A percentile compares a stretch with the other conserved stretches of the same genome.
These are phyloP conservation scores for Chironomus tentans DNA, from an alignment of 2,888 invertebrate species.

Conservation along the genomic window DNA sequence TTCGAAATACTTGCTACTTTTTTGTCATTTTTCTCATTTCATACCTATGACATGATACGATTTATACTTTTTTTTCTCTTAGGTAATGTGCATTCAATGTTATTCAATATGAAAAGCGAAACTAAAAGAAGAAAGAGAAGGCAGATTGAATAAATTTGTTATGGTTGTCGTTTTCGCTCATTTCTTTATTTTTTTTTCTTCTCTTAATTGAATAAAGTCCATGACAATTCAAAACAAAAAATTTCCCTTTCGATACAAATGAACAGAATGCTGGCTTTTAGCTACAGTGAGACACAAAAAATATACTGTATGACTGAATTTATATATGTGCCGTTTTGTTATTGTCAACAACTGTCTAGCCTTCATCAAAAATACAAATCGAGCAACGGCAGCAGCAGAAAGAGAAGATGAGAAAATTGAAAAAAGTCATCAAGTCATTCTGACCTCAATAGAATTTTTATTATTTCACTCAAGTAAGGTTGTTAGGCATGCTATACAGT, in stretches of 20 bases:
- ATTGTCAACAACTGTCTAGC: slow-evolving; percentile 25
- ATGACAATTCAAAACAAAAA: slow-evolving; percentile 16
- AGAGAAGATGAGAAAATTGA: not conserved
- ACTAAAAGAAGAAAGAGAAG: not conserved
- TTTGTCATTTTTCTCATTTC: not conserved
- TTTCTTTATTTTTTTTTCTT: not conserved
- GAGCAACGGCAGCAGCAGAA: not conserved
- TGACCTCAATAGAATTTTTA: not conserved
- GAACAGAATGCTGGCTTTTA: not conserved
- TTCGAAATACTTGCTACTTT: not conserved
- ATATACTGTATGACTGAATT: not conserved
- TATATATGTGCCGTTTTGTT: not conserved
- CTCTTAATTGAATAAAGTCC: slow-evolving; percentile 23
- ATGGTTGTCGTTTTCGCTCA: slow-evolving; percentile 19
- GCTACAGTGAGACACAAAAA: too few relatives aligned
- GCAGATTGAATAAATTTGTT: slow-evolving; percentile 26
- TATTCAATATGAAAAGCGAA: not conserved
- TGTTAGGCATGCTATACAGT: too few relatives aligned
- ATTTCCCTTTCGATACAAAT: slow-evolving; percentile 9
- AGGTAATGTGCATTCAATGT: not conserved
- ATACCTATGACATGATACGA: too few relatives aligned
- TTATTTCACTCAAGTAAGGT: too few relatives aligned
- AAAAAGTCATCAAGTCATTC: not conserved
- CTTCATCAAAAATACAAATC: slow-evolving; percentile 9
- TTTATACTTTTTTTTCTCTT: not conserved